These are phyloP conservation scores for Pelodiscus sinensis DNA, from an alignment of 2,113 vertebrate species.

Conservation along the genomic window DNA sequence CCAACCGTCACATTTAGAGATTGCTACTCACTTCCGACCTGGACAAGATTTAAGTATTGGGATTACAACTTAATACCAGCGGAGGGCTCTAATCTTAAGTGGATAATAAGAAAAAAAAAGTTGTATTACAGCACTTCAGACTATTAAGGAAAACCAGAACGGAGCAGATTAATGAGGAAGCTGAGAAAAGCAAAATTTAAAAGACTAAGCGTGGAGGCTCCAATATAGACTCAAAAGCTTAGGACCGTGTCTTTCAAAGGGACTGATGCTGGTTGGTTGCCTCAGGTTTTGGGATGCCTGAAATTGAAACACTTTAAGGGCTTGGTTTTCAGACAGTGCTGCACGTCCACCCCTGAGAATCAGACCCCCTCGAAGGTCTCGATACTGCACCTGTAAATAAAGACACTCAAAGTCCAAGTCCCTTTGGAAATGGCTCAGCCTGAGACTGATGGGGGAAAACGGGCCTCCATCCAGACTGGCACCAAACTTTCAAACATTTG, in stretches of 20 bases:
- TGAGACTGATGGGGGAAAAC: neutral
- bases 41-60: conserved; percentile 39
- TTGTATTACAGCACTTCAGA: conserved; percentile 56
- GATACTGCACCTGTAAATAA: neutral
- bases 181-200: conserved; percentile 62
- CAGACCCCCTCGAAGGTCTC: neutral
- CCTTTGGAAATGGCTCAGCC: neutral
- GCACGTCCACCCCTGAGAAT: neutral
- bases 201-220: conserved; percentile 46
- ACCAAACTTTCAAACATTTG: neutral
- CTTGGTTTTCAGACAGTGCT: neutral
- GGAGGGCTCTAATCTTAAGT: conserved; percentile 36
- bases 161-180: conserved; percentile 66
- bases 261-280: conserved; percentile 9
- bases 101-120: conserved; percentile 55
- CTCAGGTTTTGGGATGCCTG: neutral
- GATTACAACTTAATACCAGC: conserved; percentile 71
- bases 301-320: neutral
- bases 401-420: neutral
- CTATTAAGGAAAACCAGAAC: conserved; percentile 60
- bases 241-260: neutral
- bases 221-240: conserved; percentile 50
- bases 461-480: neutral
- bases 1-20: neutral
- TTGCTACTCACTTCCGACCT: neutral